These are phyloP conservation scores for Emberiza fucata DNA, from an alignment of 2,113 vertebrate species.

Conservation along the genomic window DNA sequence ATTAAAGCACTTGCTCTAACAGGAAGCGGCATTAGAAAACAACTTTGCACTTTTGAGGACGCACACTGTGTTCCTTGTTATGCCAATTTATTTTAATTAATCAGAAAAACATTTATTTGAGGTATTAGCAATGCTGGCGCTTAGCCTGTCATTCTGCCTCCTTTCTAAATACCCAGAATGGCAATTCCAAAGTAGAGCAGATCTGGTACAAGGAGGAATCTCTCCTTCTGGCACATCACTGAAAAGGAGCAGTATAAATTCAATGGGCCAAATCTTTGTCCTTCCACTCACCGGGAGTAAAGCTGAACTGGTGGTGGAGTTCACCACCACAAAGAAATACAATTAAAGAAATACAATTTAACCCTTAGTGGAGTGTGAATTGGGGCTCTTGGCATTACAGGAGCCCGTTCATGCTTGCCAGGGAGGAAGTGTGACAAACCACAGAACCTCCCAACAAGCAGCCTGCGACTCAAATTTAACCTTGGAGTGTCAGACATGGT, in stretches of 20 bases:
- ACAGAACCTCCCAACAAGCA: not conserved
- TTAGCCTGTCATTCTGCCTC: not conserved
- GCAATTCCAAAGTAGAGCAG: not conserved
- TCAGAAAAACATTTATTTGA: conserved; percentile 47
- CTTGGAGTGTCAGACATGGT: not conserved
- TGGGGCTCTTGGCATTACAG: not conserved
- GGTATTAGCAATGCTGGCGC: not conserved
- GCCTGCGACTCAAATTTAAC: not conserved
- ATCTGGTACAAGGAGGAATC: not conserved
- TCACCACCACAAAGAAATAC: not conserved
- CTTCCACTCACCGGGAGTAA: not conserved
- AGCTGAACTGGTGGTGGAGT: not conserved
- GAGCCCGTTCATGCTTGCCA: not conserved
- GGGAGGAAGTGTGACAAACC: not conserved
- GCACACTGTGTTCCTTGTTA: conserved; percentile 20
- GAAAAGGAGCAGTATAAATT: not conserved
- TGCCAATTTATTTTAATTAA: conserved; percentile 65
- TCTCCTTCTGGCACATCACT: not conserved
- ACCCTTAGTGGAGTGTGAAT: not conserved
- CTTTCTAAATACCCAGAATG: not conserved
- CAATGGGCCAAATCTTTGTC: not conserved
- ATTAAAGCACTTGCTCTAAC: conserved; percentile 45
- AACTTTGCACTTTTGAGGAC: conserved; percentile 13
- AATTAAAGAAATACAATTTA: not conserved
- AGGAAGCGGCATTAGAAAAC: conserved; percentile 45